Evolutionary conservation across 2,888 invertebrate species (phyloP).

Genomic region (Xestobium rufovillosum): DNA sequence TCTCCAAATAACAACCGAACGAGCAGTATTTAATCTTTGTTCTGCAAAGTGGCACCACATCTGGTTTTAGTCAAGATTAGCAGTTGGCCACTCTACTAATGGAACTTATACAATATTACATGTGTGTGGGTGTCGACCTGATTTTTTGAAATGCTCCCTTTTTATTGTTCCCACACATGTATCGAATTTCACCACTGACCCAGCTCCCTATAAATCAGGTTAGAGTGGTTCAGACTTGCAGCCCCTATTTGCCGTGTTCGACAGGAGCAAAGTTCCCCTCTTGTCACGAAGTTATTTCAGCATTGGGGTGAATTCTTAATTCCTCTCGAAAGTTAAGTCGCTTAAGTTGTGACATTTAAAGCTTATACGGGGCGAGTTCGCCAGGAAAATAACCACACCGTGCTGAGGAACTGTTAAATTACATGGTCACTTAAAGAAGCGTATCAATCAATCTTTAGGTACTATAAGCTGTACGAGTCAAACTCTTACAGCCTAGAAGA

Average conservation of each 20-base stretch:
- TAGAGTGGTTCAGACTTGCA: constrained; percentile 18
- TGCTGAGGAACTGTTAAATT: no score
- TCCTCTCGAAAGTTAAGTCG: constrained; percentile 6
- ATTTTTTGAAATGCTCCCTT: constrained; percentile 27
- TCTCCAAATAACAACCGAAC: background rate
- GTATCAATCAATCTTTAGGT: no score
- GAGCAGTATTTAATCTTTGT: constrained; percentile 27
- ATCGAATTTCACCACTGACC: constrained; percentile 39
- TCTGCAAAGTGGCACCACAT: constrained; percentile 33
- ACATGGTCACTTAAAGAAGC: no score
- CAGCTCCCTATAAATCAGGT: constrained; percentile 36
- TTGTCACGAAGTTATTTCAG: no score
- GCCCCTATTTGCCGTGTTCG: constrained; percentile 11
- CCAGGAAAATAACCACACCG: no score
- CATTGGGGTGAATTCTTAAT: constrained; percentile 17
- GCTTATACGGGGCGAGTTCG: no score
- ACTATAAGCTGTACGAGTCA: no score
- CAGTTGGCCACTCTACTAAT: constrained; percentile 20
- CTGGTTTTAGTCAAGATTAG: constrained; percentile 35
- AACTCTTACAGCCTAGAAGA: no score
- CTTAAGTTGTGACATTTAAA: no score
- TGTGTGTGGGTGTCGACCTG: constrained; percentile 31
- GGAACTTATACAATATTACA: constrained; percentile 13
- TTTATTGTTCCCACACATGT: constrained; percentile 33
- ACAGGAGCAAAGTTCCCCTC: background rate